Evolutionary conservation across 2,888 invertebrate genomes (phyloP).

Genomic region (Ptychoptera contaminata): DNA sequence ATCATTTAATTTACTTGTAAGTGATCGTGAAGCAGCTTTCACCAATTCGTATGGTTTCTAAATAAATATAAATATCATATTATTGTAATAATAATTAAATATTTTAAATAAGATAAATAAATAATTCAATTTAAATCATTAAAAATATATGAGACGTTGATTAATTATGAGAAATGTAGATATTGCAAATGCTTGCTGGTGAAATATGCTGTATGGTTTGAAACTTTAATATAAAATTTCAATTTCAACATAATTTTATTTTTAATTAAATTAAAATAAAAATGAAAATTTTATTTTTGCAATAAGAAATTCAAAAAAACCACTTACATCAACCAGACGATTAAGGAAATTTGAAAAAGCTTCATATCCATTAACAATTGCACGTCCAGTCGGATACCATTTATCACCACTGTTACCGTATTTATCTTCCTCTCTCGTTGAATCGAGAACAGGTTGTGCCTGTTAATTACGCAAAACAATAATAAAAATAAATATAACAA

Average conservation of each 20-base stretch:
- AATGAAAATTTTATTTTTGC: too few species aligned
- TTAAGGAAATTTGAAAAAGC: constrained; percentile 49
- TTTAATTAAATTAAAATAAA: too few species aligned
- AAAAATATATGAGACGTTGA: too few species aligned
- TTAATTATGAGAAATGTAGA: too few species aligned
- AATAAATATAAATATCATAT: constrained; percentile 3
- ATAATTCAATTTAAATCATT: too few species aligned
- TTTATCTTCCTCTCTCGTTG: constrained; percentile 59
- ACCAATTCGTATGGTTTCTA: constrained; percentile 26
- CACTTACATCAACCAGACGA: constrained; percentile 41
- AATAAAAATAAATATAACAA: constrained; percentile 1
- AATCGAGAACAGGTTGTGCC: constrained; percentile 59
- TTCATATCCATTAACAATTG: constrained; percentile 51
- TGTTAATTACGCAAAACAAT: constrained; percentile 16
- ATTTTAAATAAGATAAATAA: too few species aligned
- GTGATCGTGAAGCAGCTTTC: constrained; percentile 23
- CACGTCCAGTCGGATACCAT: constrained; percentile 44
- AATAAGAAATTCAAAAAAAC: constrained; percentile 13
- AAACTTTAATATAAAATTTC: too few species aligned
- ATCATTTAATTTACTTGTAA: constrained; percentile 25
- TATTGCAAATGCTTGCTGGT: constrained; percentile 30
- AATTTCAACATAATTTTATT: too few species aligned
- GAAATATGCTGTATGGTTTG: neutral
- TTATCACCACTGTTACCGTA: constrained; percentile 60
- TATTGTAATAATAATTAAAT: too few species aligned